phyloP scores from a whole-genome alignment of 1,140 invertebrate genomes.

The Agrypnia vestita region DNA sequence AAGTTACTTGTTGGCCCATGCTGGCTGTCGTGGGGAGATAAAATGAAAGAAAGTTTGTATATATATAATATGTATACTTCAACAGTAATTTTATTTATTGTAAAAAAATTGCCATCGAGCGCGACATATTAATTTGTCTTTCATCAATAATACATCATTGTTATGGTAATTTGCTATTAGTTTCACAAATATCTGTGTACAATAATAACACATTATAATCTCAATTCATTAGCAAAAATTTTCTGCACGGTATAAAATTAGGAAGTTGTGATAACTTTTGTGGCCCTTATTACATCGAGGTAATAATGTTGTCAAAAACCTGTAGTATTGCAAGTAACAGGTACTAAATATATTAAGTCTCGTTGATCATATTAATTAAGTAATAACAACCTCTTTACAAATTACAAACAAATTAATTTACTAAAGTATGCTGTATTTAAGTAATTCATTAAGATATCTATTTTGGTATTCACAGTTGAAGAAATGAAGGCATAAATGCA shows the following conservation, averaged over 20 bases:
- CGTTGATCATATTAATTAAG: conserved; percentile 54
- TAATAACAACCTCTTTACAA: conserved; percentile 49
- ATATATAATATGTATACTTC: conserved; percentile 62
- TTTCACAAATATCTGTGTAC: conserved; percentile 60
- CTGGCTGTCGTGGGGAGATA: neutral
- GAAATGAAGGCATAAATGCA: conserved; percentile 33
- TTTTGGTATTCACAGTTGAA: conserved; percentile 34
- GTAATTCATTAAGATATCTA: conserved; percentile 36
- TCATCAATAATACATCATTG: conserved; percentile 54
- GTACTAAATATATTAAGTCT: conserved; percentile 57
- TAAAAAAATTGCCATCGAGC: conserved; percentile 62
- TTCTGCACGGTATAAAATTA: conserved; percentile 60
- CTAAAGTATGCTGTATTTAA: conserved; percentile 37
- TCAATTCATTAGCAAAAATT: conserved; percentile 59
- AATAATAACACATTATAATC: conserved; percentile 61
- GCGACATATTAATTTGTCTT: conserved; percentile 59
- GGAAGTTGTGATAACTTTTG: conserved; percentile 57
- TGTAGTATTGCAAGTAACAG: conserved; percentile 53
- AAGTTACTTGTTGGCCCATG: no score
- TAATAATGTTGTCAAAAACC: conserved; percentile 56
- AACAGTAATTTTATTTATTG: conserved; percentile 62
- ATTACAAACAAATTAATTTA: conserved; percentile 45
- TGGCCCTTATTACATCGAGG: conserved; percentile 58
- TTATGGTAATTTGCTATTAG: conserved; percentile 56
- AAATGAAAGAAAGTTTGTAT: conserved; percentile 36